Evolutionary conservation across 2,113 vertebrate genomes (phyloP).

Genomic region (Corythoichthys intestinalis): DNA sequence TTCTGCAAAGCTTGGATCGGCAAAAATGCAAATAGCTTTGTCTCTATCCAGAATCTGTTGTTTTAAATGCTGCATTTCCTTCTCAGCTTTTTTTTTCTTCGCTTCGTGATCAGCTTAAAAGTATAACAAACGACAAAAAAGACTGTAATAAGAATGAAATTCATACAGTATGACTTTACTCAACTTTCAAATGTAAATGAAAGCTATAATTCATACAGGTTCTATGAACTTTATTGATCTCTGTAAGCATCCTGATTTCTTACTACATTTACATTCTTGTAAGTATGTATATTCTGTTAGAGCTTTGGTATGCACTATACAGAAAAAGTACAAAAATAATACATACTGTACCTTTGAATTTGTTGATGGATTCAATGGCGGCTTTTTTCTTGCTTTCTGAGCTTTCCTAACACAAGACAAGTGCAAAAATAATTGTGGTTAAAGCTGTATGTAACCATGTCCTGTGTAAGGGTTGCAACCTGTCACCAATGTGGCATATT

Average conservation of each 20-base stretch:
- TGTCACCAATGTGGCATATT: no score
- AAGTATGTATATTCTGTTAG: neutral
- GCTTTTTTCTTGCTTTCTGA: constrained; percentile 20
- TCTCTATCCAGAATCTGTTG: constrained; percentile 62
- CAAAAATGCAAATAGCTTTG: constrained; percentile 58
- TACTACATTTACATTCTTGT: neutral
- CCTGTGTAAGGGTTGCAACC: neutral
- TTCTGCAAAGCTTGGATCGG: constrained; percentile 46
- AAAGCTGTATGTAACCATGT: neutral
- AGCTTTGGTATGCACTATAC: neutral
- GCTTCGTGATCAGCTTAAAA: constrained; percentile 42
- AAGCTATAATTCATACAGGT: neutral
- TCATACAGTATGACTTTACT: neutral
- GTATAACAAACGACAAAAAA: neutral
- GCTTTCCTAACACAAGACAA: constrained; percentile 27
- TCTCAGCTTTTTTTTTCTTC: constrained; percentile 30
- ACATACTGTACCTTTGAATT: constrained; percentile 51
- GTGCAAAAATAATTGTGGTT: constrained; percentile 5
- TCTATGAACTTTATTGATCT: neutral
- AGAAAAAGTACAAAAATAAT: neutral
- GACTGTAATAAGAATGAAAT: neutral
- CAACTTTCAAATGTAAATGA: neutral
- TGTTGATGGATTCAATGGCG: accelerated
- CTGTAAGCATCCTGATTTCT: neutral
- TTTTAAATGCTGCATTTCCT: constrained; percentile 44